phyloP scores from a whole-genome alignment of 2,888 invertebrate species.

The Drosophila mettleri region DNA sequence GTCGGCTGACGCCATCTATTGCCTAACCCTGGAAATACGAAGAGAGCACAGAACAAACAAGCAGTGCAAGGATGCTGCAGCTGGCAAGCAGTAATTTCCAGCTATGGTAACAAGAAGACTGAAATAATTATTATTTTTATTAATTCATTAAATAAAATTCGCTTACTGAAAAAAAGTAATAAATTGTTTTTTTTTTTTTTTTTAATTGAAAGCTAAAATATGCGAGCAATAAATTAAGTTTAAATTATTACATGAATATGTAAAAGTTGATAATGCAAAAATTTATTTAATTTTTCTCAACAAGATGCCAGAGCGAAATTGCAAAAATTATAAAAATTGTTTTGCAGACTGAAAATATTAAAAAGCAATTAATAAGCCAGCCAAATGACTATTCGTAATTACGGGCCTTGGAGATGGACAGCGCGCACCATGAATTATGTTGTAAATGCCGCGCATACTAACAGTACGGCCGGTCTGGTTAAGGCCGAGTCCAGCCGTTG shows the following conservation, averaged over 20 bases:
- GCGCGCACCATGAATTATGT: slow-evolving; percentile 72
- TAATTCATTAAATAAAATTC: slow-evolving; percentile 13
- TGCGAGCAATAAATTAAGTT: slow-evolving; percentile 50
- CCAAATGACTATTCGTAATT: slow-evolving; percentile 73
- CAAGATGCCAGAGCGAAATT: slow-evolving; percentile 52
- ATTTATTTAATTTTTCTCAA: slow-evolving; percentile 69
- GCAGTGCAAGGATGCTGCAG: slow-evolving; percentile 66
- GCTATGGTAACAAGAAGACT: no score
- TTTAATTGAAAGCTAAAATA: slow-evolving; percentile 17
- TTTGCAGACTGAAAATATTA: slow-evolving; percentile 63
- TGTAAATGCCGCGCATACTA: slow-evolving; percentile 77
- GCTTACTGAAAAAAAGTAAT: neutral
- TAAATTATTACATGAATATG: slow-evolving; percentile 45
- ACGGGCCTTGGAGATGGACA: slow-evolving; percentile 41
- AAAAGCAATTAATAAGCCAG: slow-evolving; percentile 77
- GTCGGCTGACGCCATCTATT: slow-evolving; percentile 58
- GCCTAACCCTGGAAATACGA: slow-evolving; percentile 37
- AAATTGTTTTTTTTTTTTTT: slow-evolving; percentile 1
- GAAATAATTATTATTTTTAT: no score
- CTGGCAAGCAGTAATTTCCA: slow-evolving; percentile 56
- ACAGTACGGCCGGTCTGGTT: slow-evolving; percentile 21
- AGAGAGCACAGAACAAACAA: slow-evolving; percentile 26
- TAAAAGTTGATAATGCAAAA: slow-evolving; percentile 58
- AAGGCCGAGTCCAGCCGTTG: slow-evolving; percentile 41
- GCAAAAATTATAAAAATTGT: slow-evolving; percentile 54